A percentile compares a stretch with the other conserved stretches of the same genome.
Evolutionary conservation across 2,888 invertebrate species (phyloP).

Genomic region (Dyspetes luteomarginatus): DNA sequence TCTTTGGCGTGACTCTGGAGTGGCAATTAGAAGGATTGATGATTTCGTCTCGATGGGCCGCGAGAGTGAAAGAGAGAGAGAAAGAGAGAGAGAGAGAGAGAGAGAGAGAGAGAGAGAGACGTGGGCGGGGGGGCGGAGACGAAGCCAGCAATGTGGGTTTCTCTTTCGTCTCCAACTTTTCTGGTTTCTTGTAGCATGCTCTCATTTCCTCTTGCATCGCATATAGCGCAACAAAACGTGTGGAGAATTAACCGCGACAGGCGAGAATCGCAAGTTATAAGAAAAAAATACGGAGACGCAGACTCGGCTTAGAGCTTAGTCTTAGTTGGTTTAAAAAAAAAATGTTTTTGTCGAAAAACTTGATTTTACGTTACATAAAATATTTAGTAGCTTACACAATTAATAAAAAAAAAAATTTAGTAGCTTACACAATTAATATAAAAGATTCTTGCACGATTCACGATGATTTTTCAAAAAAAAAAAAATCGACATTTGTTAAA

Average conservation of each 20-base stretch:
- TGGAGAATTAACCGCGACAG: not conserved
- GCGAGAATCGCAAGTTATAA: slow-evolving; percentile 7
- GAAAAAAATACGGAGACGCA: not conserved
- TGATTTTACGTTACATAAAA: too few relatives aligned
- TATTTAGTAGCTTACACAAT: too few relatives aligned
- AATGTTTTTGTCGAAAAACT: too few relatives aligned
- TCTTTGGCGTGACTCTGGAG: slow-evolving; percentile 71
- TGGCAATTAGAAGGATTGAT: slow-evolving; percentile 81
- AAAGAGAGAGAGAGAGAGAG: too few relatives aligned
- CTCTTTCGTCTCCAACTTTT: slow-evolving; percentile 23
- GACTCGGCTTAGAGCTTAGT: too few relatives aligned
- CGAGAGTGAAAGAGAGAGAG: slow-evolving; percentile 11
- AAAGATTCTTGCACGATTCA: too few relatives aligned
- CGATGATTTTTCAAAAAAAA: not conserved
- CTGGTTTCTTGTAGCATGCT: slow-evolving; percentile 35
- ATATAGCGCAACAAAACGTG: slow-evolving; percentile 1
- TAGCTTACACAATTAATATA: too few relatives aligned
- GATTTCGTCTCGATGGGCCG: slow-evolving; percentile 71
- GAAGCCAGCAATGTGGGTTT: slow-evolving; percentile 14
- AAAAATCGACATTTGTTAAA: too few relatives aligned
- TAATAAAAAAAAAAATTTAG: too few relatives aligned
- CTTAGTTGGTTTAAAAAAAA: too few relatives aligned
- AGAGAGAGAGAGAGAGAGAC: too few relatives aligned
- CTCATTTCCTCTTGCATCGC: slow-evolving; percentile 36
- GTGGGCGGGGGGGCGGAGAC: too few relatives aligned